phyloP scores from a whole-genome alignment of 2,888 invertebrate species.

The Bedellia somnulentella region DNA sequence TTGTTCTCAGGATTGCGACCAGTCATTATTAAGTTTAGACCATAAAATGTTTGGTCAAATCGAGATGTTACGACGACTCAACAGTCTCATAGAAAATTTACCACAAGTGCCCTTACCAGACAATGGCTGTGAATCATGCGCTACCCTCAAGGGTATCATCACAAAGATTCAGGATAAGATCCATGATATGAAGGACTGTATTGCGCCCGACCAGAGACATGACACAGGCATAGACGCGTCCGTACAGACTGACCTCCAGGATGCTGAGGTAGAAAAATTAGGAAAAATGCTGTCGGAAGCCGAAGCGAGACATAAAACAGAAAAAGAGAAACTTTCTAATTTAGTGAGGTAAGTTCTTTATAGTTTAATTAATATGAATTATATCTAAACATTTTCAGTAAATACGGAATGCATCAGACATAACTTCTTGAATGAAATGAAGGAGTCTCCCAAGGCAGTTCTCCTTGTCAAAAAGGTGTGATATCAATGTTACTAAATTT shows the following conservation, averaged over 20 bases:
- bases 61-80: constrained; percentile 12
- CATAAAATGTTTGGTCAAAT: constrained; percentile 13
- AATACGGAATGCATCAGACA: too few species aligned
- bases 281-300: constrained; percentile 14
- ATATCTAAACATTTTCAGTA: too few species aligned
- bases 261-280: constrained; percentile 7
- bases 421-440: too few species aligned
- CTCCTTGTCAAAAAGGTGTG: too few species aligned
- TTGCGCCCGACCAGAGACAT: constrained; percentile 3
- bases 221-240: background rate
- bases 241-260: constrained; percentile 6
- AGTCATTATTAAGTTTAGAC: constrained; percentile 18
- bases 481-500: too few species aligned
- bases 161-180: constrained; percentile 7
- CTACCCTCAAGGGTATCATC: constrained; percentile 7
- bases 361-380: background rate
- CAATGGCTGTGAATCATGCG: constrained; percentile 8
- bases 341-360: background rate
- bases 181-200: constrained; percentile 7
- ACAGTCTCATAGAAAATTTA: constrained; percentile 3
- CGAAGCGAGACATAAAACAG: constrained; percentile 26
- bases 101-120: constrained; percentile 1
- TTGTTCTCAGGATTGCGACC: constrained; percentile 24
- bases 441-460: too few species aligned
- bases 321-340: constrained; percentile 6